Evolutionary conservation across 2,113 vertebrate species (phyloP), one percentile per base, ranked within the genome.

Genomic region (Phalacrocorax carbo): DNA sequence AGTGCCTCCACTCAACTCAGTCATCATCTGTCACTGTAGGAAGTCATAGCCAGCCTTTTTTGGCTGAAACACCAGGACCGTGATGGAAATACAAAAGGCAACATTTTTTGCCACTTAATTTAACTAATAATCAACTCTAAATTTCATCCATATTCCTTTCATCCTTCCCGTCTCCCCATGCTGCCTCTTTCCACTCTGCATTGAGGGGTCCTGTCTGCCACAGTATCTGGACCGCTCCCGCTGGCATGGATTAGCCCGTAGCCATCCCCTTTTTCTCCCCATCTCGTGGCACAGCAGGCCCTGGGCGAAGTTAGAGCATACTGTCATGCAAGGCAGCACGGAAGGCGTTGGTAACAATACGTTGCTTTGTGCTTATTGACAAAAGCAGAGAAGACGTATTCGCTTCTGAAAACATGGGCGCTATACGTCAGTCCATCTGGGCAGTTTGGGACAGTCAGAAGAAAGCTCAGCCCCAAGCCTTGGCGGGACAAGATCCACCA

Each of bases 141-240:
- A 95, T 86, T 83, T 83, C 44, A 92, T 75, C 75, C 82, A 48
- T 64, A 54, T 62, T 93, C 69, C 48, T 92, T 75, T 86, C 77
- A 66, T 66, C 75, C 66, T 91, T 79, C 75, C 82, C 5, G 0
- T 57, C 83, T 83, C 76, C 40, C 65, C 5, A 1, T 2, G 55
- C 83, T 77, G 86, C 86, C 72, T 94, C 69, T 88, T 51, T 72
- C 49, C 80, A 84, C 61, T 10, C 75, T 64, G 81, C 66, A 76
- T 44, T 13, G 61, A 38, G 26, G 57, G 64, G 34, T 92, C 69
- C 71, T 70, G 80, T 55, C 80, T 71, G 51, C 81, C 5, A 9
- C 79, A 78, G 80, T 76, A 90, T 64, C 86, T 71, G 88, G 10
- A 75, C 13, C 1, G 3, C 19, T 88, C 57, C 62, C 4, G 12